Evolutionary conservation across 2,113 vertebrate genomes (phyloP).

Genomic region (human): DNA sequence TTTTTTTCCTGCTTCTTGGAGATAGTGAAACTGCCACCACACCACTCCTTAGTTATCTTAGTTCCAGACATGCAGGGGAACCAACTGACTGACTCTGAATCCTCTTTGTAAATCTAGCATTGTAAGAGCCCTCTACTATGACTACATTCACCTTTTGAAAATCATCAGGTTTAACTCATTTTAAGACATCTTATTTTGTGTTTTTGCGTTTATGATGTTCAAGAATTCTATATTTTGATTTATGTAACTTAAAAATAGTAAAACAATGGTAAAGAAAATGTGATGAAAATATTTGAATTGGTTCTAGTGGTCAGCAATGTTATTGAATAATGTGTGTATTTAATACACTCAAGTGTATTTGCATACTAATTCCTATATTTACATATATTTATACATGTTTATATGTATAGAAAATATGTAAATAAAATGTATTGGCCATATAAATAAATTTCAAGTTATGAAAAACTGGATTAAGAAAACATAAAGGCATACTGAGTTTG

Average conservation of each 20-base stretch:
- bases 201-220: background rate
- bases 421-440: background rate
- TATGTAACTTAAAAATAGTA: background rate
- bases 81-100: background rate
- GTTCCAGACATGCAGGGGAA: background rate
- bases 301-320: background rate
- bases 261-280: background rate
- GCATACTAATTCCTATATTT: background rate
- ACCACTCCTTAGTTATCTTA: background rate
- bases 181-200: background rate
- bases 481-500: background rate
- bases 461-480: background rate
- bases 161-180: background rate
- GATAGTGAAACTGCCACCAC: background rate
- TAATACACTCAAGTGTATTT: background rate
- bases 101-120: background rate
- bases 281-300: background rate
- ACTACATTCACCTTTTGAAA: background rate
- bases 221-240: background rate
- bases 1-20: background rate
- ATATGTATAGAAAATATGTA: background rate
- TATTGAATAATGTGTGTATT: background rate
- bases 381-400: background rate
- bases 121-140: background rate
- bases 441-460: background rate